phyloP scores from a whole-genome alignment of 2,888 invertebrate genomes.

The Polymixis flavicincta region DNA sequence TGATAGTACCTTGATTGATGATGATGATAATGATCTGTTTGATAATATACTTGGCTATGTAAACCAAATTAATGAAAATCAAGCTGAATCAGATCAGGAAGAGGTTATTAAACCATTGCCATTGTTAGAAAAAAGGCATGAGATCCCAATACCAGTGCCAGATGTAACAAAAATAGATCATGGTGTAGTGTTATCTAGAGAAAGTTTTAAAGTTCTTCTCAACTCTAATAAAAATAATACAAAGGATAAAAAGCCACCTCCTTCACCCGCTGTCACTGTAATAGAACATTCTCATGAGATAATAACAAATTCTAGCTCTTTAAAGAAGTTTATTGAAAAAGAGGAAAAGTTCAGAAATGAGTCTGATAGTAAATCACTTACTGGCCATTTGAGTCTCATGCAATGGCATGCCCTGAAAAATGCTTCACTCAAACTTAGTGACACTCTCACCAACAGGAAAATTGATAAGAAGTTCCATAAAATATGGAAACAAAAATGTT shows the following conservation, averaged over 20 bases:
- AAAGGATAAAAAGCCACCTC: slow-evolving; percentile 32
- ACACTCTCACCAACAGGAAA: slow-evolving; percentile 76
- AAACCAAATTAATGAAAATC: slow-evolving; percentile 75
- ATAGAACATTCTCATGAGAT: slow-evolving; percentile 72
- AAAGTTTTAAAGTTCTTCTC: slow-evolving; percentile 56
- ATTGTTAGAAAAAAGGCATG: slow-evolving; percentile 34
- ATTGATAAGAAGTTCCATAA: slow-evolving; percentile 82
- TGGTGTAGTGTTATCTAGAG: slow-evolving; percentile 74
- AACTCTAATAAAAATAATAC: slow-evolving; percentile 46
- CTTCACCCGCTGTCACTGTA: slow-evolving; percentile 2
- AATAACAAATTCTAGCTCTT: slow-evolving; percentile 74
- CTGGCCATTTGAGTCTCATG: slow-evolving; percentile 87
- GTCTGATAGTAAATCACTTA: slow-evolving; percentile 75
- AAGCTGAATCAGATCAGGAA: slow-evolving; percentile 51
- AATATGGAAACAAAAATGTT: slow-evolving; percentile 87
- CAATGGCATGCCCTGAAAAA: slow-evolving; percentile 89
- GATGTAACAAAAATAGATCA: slow-evolving; percentile 67
- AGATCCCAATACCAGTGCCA: slow-evolving; percentile 34
- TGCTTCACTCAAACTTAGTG: slow-evolving; percentile 76
- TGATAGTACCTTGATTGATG: slow-evolving; percentile 70
- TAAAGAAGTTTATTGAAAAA: slow-evolving; percentile 78
- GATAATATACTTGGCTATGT: slow-evolving; percentile 82
- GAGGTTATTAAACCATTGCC: slow-evolving; percentile 37
- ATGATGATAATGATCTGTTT: slow-evolving; percentile 73
- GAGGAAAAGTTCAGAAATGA: slow-evolving; percentile 83